phyloP scores from a whole-genome alignment of 1,140 invertebrate genomes.

The Solen grandis region DNA sequence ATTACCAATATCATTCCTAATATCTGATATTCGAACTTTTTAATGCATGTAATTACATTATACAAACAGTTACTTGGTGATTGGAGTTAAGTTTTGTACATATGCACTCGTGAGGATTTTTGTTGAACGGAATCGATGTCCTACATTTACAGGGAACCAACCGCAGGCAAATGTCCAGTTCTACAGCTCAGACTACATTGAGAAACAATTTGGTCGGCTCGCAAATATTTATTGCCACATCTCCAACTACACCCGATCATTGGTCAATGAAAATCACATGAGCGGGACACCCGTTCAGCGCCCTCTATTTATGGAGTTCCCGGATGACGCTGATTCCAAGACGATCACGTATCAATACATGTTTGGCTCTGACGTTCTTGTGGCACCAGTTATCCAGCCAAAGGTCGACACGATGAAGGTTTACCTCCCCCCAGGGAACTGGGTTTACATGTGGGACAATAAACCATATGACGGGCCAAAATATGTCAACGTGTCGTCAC shows the following conservation, averaged over 20 bases:
- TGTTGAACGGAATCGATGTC: too few relatives aligned
- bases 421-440: slow-evolving; percentile 61
- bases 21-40: too few relatives aligned
- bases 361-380: slow-evolving; percentile 78
- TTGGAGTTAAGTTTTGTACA: too few relatives aligned
- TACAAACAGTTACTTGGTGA: too few relatives aligned
- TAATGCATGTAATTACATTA: too few relatives aligned
- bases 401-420: slow-evolving; percentile 43
- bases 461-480: slow-evolving; percentile 19
- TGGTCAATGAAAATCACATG: slow-evolving; percentile 60
- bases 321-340: slow-evolving; percentile 64
- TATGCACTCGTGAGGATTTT: too few relatives aligned
- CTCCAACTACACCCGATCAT: slow-evolving; percentile 71
- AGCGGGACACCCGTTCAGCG: slow-evolving; percentile 76
- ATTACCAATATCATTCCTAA: too few relatives aligned
- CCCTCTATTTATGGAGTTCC: slow-evolving; percentile 77
- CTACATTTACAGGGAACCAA: slow-evolving; percentile 79
- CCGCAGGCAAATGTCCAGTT: slow-evolving; percentile 78
- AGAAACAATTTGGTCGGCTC: slow-evolving; percentile 75
- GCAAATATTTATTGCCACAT: slow-evolving; percentile 73
- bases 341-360: slow-evolving; percentile 77
- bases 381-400: slow-evolving; percentile 76
- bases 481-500: slow-evolving; percentile 56
- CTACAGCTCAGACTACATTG: slow-evolving; percentile 73
- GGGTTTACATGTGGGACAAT: slow-evolving; percentile 65